Conservation (phyloP, 2,113 vertebrate genomes). For the Coryphaenoides rupestris region DNA sequence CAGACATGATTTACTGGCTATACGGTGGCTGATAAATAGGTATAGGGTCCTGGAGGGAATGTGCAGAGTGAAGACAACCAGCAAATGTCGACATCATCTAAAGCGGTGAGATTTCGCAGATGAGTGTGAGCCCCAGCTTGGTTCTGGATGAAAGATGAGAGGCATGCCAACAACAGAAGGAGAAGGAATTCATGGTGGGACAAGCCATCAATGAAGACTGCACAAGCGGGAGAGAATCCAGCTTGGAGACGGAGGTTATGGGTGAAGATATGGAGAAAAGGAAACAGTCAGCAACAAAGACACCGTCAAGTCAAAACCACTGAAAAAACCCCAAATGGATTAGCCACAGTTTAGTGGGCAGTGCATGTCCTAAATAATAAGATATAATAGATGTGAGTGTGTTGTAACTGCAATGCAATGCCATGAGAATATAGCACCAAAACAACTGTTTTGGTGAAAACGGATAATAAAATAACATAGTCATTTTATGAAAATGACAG, state of each 20-base stretch:
- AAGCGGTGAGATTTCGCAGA: conserved; percentile 1
- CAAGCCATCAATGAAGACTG: neutral
- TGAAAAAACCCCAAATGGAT: too few species aligned
- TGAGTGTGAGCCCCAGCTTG: conserved; percentile 5
- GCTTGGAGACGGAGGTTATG: neutral
- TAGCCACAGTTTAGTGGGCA: too few species aligned
- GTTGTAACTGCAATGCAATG: too few species aligned
- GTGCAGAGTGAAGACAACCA: conserved; percentile 3
- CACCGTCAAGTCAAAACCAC: too few species aligned
- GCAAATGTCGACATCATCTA: neutral
- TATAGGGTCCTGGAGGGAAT: conserved; percentile 13
- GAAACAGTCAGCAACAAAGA: too few species aligned
- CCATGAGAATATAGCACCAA: too few species aligned
- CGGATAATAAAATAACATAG: too few species aligned
- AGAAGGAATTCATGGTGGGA: neutral
- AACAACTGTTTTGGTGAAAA: too few species aligned
- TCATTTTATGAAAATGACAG: too few species aligned
- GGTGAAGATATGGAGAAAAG: too few species aligned
- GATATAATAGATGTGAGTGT: too few species aligned
- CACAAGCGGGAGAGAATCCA: neutral
- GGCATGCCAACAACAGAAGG: neutral
- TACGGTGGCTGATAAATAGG: conserved; percentile 18
- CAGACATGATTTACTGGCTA: conserved; percentile 26
- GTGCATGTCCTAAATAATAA: too few species aligned
- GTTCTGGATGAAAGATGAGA: conserved; percentile 15